Percentiles rank a stretch among this genome's conserved stretches.
Conservation (phyloP, 2,113 vertebrate genomes). For the Cololabis saira region DNA sequence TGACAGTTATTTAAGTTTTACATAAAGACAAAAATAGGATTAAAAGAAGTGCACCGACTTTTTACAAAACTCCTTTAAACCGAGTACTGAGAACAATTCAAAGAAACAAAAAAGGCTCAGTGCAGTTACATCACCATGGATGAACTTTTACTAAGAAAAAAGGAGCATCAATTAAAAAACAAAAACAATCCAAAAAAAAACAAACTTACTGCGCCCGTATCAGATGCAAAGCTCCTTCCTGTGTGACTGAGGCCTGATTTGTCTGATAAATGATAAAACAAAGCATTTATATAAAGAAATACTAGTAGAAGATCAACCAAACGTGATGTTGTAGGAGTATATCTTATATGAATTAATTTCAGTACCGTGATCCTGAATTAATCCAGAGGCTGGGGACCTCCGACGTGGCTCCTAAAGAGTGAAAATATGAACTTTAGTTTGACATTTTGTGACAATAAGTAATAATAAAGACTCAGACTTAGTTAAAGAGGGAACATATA, state of each 20-base stretch:
- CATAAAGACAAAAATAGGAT: no score
- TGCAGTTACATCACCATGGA: no score
- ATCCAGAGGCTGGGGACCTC: conserved; percentile 54
- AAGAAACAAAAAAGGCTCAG: no score
- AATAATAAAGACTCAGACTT: background rate
- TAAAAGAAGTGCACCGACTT: no score
- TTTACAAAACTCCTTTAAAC: no score
- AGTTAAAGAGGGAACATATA: conserved; percentile 34
- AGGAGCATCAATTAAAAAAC: no score
- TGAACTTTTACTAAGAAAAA: no score
- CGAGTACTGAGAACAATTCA: no score
- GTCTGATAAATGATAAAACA: conserved; percentile 39
- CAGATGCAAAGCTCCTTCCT: conserved; percentile 58
- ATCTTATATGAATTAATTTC: no score
- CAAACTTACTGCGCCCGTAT: conserved; percentile 56
- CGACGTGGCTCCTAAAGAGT: conserved; percentile 71
- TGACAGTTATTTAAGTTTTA: no score
- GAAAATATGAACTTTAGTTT: background rate
- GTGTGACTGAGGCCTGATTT: conserved; percentile 46
- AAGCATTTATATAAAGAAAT: background rate
- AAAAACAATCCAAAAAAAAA: no score
- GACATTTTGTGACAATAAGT: background rate
- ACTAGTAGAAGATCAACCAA: background rate
- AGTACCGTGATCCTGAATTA: conserved; percentile 72
- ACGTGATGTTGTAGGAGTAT: background rate